Evolutionary conservation across 2,888 invertebrate genomes (phyloP).

Genomic region (Celastrina argiolus): DNA sequence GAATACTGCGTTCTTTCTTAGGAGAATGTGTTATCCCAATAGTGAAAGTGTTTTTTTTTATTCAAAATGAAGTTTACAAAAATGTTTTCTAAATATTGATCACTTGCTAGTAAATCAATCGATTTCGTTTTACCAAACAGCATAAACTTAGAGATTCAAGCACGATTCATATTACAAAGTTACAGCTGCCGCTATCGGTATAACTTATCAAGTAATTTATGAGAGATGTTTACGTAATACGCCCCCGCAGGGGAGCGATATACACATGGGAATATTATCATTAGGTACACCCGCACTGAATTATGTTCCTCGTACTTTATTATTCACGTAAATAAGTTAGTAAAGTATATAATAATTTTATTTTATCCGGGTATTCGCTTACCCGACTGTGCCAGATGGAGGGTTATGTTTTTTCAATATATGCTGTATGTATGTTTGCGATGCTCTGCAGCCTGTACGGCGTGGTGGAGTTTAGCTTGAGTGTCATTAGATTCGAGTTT

Average conservation of each 20-base stretch:
- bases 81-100: too few species aligned
- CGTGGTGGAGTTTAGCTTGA: too few species aligned
- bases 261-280: conserved; percentile 10
- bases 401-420: too few species aligned
- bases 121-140: neutral
- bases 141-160: neutral
- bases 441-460: too few species aligned
- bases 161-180: neutral
- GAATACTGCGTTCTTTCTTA: too few species aligned
- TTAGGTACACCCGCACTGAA: neutral
- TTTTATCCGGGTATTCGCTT: too few species aligned
- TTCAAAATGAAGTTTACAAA: too few species aligned
- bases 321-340: neutral
- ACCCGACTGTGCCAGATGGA: too few species aligned
- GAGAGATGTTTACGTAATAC: conserved; percentile 6
- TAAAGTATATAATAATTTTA: neutral
- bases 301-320: neutral
- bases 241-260: neutral
- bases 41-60: too few species aligned
- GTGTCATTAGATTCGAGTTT: too few species aligned
- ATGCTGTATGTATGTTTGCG: too few species aligned
- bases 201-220: neutral
- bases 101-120: neutral
- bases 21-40: too few species aligned
- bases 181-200: neutral